Base-by-base conservation (phyloP, 2,888 invertebrate species). In the Melipona bicolor region DNA sequence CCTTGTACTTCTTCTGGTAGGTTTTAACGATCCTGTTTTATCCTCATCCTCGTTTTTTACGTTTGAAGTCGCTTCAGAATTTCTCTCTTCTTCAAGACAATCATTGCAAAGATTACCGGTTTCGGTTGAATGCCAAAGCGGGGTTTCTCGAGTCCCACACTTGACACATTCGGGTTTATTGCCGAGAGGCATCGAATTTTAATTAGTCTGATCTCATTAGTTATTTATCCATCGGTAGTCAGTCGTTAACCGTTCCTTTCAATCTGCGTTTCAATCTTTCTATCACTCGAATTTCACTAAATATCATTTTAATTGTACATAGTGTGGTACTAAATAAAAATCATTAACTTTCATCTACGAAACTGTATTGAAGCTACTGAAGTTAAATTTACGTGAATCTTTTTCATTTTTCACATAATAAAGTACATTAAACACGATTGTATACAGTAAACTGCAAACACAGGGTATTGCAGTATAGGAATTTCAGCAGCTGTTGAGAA, bases 81-180 rank as follows among this genome's bases (percentile, higher is more conserved):
- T 88, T 89, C 95, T 95, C 49, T 96, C 95, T 80, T 95, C 94
- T 85, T 96, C 96, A 84, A 96, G 96, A 92, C 98, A 98, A 74
- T 96, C 96, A 92, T 97, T 96, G 92, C 98, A 98, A 85, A 97
- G 95, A 92, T 97, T 97, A 0, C 97, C 97, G 90, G 96, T 96
- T 83, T 97, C 97, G 1, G 96, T 96, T 84, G 96, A 96, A 43
- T 97, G 96, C 98, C 98, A 98, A 81, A 98, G 95, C 19, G 97
- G 95, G 1, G 97, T 97, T 90, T 97, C 97, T 43, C 95, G 96
- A 19, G 96, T 95, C 85, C 96, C 96, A 93, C 97, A 98, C 93
- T 97, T 96, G 71, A 96, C 94, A 93, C 97, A 97, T 86, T 96
- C 96, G 24, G 97, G 97, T 92, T 96, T 95, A 76, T 94, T 93